Conservation (phyloP, 2,113 vertebrate genomes). For the Labrus mixtus region DNA sequence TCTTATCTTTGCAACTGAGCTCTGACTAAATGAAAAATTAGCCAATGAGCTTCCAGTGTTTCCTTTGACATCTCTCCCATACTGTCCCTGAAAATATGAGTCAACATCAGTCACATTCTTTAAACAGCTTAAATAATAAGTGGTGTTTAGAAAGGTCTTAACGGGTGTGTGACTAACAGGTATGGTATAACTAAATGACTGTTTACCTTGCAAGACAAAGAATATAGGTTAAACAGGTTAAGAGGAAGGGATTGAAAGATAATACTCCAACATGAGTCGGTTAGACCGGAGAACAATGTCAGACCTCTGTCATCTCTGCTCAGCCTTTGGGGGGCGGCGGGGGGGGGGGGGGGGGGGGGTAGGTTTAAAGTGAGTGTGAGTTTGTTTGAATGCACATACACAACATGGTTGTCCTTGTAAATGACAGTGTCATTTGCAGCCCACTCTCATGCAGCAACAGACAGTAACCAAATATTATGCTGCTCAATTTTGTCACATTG, state of each 20-base stretch:
- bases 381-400: background rate
- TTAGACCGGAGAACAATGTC: slow-evolving; percentile 20
- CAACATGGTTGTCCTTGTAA: slow-evolving; percentile 16
- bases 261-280: slow-evolving; percentile 34
- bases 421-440: slow-evolving; percentile 39
- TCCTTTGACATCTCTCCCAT: slow-evolving; percentile 18
- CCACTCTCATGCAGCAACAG: background rate
- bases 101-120: slow-evolving; percentile 41
- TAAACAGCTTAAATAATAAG: slow-evolving; percentile 25
- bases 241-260: slow-evolving; percentile 31
- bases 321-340: slow-evolving; percentile 10
- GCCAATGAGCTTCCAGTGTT: slow-evolving; percentile 7
- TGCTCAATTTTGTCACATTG: slow-evolving; percentile 28
- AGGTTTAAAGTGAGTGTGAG: slow-evolving; percentile 4
- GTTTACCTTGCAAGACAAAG: slow-evolving; percentile 33
- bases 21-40: slow-evolving; percentile 28
- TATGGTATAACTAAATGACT: slow-evolving; percentile 41
- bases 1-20: slow-evolving; percentile 8
- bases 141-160: slow-evolving; percentile 15
- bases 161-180: slow-evolving; percentile 47
- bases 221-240: slow-evolving; percentile 26
- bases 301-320: slow-evolving; percentile 24
- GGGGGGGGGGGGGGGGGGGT: too few relatives aligned
- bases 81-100: slow-evolving; percentile 30
- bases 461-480: slow-evolving; percentile 3